These are phyloP conservation scores for Schizaphis graminum DNA, from an alignment of 2,888 invertebrate species.

Conservation along the genomic window DNA sequence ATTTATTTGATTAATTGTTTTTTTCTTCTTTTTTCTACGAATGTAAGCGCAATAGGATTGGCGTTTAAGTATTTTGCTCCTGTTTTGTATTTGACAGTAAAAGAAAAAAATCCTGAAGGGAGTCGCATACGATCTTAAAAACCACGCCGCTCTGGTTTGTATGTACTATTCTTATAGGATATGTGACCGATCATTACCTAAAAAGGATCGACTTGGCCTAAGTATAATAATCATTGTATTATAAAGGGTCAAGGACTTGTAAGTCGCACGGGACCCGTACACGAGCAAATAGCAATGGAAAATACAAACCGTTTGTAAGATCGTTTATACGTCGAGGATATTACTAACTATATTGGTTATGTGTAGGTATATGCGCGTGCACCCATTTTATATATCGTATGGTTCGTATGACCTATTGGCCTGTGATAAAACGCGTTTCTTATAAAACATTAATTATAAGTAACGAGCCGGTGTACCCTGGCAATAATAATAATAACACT, in stretches of 20 bases:
- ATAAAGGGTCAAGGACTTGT: constrained; percentile 57
- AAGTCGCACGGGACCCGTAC: not conserved
- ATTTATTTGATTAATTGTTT: constrained; percentile 31
- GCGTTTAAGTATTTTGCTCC: not conserved
- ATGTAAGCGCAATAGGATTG: not conserved
- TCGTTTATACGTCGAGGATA: constrained; percentile 24
- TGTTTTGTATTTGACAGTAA: not conserved
- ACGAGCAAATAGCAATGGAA: constrained; percentile 10
- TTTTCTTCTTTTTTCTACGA: not conserved
- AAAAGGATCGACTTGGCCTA: constrained; percentile 49
- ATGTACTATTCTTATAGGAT: not conserved
- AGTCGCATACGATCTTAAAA: not conserved
- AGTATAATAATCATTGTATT: constrained; percentile 49
- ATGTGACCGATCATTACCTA: constrained; percentile 49
- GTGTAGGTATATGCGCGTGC: constrained; percentile 6
- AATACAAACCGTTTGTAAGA: not conserved
- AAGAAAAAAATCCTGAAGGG: not conserved
- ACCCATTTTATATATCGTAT: constrained; percentile 45
- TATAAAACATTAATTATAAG: constrained; percentile 46
- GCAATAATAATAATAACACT: constrained; percentile 5
- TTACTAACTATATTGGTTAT: not conserved
- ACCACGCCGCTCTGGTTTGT: not conserved
- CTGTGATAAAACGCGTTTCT: constrained; percentile 36
- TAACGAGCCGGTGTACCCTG: not conserved
- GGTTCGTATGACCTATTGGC: constrained; percentile 32